phyloP scores from a whole-genome alignment of 2,113 vertebrate genomes.

The Octodon degus region DNA sequence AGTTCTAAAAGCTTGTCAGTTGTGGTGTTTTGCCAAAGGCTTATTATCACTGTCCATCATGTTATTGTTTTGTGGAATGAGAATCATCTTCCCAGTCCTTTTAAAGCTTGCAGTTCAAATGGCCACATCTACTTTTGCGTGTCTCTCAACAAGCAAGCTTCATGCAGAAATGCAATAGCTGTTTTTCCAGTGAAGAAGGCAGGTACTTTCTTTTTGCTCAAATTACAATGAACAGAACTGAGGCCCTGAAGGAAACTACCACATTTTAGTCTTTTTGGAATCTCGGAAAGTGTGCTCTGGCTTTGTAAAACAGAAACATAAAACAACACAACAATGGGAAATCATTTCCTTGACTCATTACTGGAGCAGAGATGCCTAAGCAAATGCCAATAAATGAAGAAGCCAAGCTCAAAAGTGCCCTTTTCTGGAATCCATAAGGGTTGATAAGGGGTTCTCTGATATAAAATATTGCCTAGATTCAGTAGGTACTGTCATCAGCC shows the following conservation, averaged over 20 bases:
- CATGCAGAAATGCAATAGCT: neutral
- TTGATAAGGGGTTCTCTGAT: neutral
- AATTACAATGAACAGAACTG: neutral
- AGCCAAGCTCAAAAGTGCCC: neutral
- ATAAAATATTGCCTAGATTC: neutral
- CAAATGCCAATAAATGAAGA: neutral
- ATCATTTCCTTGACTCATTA: neutral
- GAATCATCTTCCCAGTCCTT: neutral
- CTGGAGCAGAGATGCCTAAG: neutral
- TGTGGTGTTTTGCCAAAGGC: slow-evolving; percentile 25
- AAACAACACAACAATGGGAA: neutral
- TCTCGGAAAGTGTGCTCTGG: neutral
- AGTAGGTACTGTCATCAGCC: neutral
- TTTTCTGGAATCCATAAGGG: neutral
- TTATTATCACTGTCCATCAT: neutral
- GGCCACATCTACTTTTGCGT: neutral
- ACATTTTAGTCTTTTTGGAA: neutral
- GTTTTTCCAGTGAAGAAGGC: neutral
- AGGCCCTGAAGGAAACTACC: neutral
- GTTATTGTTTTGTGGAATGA: neutral
- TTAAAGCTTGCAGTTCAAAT: neutral
- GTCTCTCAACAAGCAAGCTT: neutral
- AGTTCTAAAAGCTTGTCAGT: neutral
- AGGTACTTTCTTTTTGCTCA: neutral
- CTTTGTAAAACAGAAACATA: slow-evolving; percentile 9